Evolutionary conservation across 2,113 vertebrate genomes (phyloP).

Genomic region (Python bivittatus): DNA sequence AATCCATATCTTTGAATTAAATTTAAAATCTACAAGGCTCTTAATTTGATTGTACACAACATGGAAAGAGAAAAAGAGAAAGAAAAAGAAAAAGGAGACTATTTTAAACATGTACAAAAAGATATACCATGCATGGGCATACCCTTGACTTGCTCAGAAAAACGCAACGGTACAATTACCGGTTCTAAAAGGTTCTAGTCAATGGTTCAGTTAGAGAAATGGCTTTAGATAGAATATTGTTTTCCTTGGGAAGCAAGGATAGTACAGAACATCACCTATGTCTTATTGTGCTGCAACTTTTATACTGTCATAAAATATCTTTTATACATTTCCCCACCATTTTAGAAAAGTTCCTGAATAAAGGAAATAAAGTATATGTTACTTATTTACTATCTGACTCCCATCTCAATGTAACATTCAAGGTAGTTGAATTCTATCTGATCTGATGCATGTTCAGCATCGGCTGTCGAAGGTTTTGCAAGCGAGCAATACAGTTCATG

Average conservation of each 20-base stretch:
- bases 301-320: neutral
- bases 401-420: neutral
- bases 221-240: neutral
- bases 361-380: neutral
- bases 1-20: slow-evolving; percentile 13
- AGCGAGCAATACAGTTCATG: neutral
- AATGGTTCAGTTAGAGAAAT: neutral
- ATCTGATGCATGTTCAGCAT: neutral
- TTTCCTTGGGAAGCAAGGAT: neutral
- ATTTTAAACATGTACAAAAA: slow-evolving; percentile 52
- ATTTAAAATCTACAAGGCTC: slow-evolving; percentile 29
- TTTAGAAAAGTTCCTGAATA: neutral
- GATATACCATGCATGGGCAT: slow-evolving; percentile 37
- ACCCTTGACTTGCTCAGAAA: slow-evolving; percentile 26
- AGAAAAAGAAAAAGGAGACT: neutral
- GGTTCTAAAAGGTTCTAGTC: neutral
- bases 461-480: neutral
- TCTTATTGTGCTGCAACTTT: neutral
- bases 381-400: neutral
- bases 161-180: slow-evolving; percentile 36
- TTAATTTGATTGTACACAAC: slow-evolving; percentile 37
- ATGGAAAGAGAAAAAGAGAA: neutral
- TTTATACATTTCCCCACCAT: neutral
- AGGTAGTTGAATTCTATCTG: neutral
- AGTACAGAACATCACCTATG: neutral